Conservation (phyloP, 2,113 vertebrate genomes). For the Bos javanicus region DNA sequence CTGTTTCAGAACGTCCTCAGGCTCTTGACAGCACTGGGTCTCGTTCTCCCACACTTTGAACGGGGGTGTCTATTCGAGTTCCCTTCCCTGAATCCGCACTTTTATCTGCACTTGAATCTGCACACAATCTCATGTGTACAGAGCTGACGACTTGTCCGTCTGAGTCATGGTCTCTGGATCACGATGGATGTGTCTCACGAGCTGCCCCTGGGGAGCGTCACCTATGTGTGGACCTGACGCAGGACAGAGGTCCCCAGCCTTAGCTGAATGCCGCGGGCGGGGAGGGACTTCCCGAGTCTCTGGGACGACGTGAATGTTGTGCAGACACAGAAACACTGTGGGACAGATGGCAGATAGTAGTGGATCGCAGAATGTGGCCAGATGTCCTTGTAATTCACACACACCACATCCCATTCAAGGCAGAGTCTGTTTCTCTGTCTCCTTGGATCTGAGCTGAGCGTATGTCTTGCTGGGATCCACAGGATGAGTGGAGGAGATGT, state of each 20-base stretch:
- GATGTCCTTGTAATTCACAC: background rate
- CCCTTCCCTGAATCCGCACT: accelerated
- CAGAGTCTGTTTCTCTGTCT: background rate
- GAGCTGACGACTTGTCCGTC: background rate
- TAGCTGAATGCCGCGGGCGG: background rate
- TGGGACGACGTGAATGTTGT: background rate
- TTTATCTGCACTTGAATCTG: background rate
- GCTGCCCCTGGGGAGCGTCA: background rate
- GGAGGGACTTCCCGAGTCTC: background rate
- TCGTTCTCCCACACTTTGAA: background rate
- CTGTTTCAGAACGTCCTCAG: background rate
- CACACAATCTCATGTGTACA: background rate
- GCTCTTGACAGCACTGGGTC: background rate
- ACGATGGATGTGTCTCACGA: background rate
- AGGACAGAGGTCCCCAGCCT: background rate
- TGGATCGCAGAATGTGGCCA: background rate
- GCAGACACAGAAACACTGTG: background rate
- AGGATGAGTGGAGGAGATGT: background rate
- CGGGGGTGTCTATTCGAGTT: background rate
- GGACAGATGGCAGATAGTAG: background rate
- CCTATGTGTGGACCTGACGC: too few relatives aligned
- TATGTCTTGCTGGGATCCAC: background rate
- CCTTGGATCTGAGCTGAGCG: background rate
- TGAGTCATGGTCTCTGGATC: background rate
- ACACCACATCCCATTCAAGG: background rate